Percentiles rank a stretch among this genome's conserved stretches.
Evolutionary conservation across 2,113 vertebrate genomes (phyloP).

Genomic region (Leptobrachium ailaonicum): DNA sequence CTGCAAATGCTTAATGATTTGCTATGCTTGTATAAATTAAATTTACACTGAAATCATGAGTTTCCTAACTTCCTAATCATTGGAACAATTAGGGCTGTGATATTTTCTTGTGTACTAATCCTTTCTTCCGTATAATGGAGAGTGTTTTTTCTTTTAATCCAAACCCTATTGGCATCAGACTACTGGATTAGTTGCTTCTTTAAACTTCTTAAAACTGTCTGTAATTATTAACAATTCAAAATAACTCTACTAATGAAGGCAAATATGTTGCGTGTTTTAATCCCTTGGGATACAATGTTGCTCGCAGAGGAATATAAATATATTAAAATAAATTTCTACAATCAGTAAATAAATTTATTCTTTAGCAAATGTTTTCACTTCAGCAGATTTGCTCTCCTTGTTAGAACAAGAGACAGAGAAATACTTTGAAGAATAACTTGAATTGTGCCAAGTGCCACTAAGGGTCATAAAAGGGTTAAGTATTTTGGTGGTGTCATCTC

Average conservation of each 20-base stretch:
- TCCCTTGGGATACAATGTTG: not conserved
- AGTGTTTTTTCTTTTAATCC: not conserved
- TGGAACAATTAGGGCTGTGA: slow-evolving; percentile 1
- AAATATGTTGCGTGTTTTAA: not conserved
- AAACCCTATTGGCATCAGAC: not conserved
- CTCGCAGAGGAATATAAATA: not conserved
- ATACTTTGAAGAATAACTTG: no score
- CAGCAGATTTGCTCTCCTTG: no score
- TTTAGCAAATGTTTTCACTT: no score
- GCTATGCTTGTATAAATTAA: not conserved
- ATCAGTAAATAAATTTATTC: no score
- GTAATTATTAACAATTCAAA: slow-evolving; percentile 7
- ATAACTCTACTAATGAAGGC: not conserved
- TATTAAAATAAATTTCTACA: not conserved
- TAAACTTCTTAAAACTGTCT: not conserved
- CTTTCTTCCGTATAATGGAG: not conserved
- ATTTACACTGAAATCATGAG: slow-evolving; percentile 2
- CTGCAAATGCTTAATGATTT: not conserved
- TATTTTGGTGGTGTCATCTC: no score
- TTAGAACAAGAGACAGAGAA: no score
- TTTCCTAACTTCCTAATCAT: not conserved
- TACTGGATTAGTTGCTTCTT: slow-evolving; percentile 1
- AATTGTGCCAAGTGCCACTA: no score
- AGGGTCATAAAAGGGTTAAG: no score
- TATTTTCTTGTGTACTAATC: slow-evolving; percentile 5